phyloP scores from a whole-genome alignment of 2,113 vertebrate genomes.

The Dipodomys merriami region DNA sequence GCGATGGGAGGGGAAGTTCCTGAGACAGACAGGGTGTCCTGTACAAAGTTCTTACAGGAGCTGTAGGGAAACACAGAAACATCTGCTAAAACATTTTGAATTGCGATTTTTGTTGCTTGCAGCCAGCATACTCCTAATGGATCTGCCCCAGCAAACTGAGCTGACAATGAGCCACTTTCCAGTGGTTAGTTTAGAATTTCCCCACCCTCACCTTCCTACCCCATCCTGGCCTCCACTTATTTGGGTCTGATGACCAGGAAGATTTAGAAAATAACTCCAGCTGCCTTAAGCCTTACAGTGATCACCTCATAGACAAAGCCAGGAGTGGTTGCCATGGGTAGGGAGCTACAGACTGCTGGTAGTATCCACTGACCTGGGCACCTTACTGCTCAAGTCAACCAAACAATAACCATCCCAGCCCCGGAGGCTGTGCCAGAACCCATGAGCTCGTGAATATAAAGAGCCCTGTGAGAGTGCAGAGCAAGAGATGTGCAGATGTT shows the following conservation, averaged over 20 bases:
- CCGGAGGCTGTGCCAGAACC: not conserved
- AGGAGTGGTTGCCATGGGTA: not conserved
- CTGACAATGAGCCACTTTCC: not conserved
- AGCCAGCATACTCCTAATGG: not conserved
- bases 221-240: not conserved
- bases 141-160: not conserved
- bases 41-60: conserved; percentile 1
- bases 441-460: not conserved
- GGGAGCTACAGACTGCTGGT: not conserved
- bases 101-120: not conserved
- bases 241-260: not conserved
- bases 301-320: not conserved
- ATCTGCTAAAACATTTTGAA: not conserved
- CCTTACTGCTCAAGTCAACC: not conserved
- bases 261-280: not conserved
- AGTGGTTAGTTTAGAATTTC: not conserved
- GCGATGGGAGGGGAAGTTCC: not conserved
- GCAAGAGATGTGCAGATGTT: not conserved
- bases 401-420: rapidly evolving
- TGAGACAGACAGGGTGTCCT: not conserved
- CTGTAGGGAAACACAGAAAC: too few relatives aligned
- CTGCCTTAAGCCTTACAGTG: not conserved
- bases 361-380: not conserved
- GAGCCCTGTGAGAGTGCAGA: not conserved
- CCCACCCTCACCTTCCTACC: not conserved